Evolutionary conservation across 2,888 invertebrate species (phyloP), one percentile per base, ranked within the genome.

Genomic region (Chorisops tibialis): DNA sequence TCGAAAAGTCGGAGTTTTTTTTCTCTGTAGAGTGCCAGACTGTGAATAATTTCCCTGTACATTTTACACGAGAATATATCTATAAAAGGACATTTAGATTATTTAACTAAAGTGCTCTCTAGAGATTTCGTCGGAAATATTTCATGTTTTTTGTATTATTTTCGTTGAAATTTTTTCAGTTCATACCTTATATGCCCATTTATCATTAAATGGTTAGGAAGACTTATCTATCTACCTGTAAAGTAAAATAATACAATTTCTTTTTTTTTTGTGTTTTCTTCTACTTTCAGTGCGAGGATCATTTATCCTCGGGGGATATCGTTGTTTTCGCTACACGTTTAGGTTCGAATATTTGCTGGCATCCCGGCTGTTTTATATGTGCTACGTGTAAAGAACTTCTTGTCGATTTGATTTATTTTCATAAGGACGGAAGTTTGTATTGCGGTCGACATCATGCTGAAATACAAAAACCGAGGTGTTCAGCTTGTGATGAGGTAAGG

Each of bases 371-470:
- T 80, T 98, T 98, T 82, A 84, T 86, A 58, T 98, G 98, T 81
- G 83, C 84, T 78, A 87, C 91, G 54, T 98, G 97, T 80, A 85
- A 89, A 69, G 96, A 98, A 79, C 86, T 97, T 68, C 87, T 98
- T 67, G 96, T 98, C 51, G 97, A 98, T 82, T 87, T 98, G 74
- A 96, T 97, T 75, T 97, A 97, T 83, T 98, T 97, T 83, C 91
- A 87, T 85, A 87, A 90, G 73, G 91, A 91, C 68, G 93, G 93
- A 61, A 82, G 89, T 63, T 83, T 98, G 61, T 97, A 92, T 81
- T 98, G 98, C 79, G 97, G 97, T 2, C 82, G 98, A 54, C 98
- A 98, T 77, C 97, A 98, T 79, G 97, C 98, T 1, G 98, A 98
- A 82, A 91, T 91, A 7, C 83, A 96, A 67, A 98, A 98, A 76